Percentiles rank a stretch among this genome's conserved stretches.
Evolutionary conservation across 2,888 invertebrate genomes (phyloP).

Genomic region (Eulithis testata): DNA sequence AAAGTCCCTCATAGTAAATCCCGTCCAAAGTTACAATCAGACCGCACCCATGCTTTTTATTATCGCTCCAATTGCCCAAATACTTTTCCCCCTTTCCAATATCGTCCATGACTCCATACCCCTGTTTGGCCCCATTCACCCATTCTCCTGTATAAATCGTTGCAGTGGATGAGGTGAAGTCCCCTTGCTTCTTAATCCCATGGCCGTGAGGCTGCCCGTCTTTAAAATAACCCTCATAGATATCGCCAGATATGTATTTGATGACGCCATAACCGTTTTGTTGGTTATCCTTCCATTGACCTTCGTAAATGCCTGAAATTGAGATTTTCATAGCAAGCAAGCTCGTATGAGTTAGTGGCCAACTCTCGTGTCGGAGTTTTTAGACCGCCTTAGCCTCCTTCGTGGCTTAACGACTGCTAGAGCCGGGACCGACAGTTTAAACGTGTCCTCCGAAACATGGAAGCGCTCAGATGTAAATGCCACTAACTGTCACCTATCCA

Average conservation of each 20-base stretch:
- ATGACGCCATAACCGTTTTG: constrained; percentile 92
- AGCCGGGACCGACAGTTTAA: too few species aligned
- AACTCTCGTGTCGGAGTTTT: too few species aligned
- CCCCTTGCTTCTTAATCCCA: constrained; percentile 92
- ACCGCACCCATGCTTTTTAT: constrained; percentile 93
- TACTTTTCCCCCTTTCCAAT: constrained; percentile 93
- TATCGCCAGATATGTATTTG: constrained; percentile 90
- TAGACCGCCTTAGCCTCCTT: too few species aligned
- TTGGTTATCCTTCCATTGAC: constrained; percentile 92
- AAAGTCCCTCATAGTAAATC: constrained; percentile 95
- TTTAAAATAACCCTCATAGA: constrained; percentile 94
- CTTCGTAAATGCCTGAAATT: constrained; percentile 88
- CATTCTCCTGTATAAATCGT: constrained; percentile 96
- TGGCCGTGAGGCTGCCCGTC: constrained; percentile 94
- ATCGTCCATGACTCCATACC: constrained; percentile 96
- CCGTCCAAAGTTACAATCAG: constrained; percentile 95
- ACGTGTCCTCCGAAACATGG: too few species aligned
- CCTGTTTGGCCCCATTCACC: constrained; percentile 89
- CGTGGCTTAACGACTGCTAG: too few species aligned
- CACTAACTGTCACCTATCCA: too few species aligned
- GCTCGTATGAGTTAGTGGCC: too few species aligned
- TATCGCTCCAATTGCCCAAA: constrained; percentile 94
- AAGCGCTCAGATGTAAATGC: too few species aligned
- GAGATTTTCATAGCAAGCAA: too few species aligned
- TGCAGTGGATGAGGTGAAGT: constrained; percentile 89